phyloP scores from a whole-genome alignment of 2,113 vertebrate genomes.

The Paracanthobrama guichenoti region DNA sequence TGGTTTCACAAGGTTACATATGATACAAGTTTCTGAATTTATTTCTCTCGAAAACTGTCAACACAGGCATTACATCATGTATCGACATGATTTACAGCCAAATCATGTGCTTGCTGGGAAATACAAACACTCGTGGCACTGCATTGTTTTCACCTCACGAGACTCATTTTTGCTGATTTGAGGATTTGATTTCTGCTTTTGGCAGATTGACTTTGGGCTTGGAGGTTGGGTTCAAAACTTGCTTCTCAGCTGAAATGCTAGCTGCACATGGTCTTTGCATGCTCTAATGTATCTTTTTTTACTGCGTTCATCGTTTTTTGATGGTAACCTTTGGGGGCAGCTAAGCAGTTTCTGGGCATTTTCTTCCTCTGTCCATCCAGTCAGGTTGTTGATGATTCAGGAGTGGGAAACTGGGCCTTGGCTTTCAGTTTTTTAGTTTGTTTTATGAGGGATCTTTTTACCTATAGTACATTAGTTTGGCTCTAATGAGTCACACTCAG shows the following conservation, averaged over 20 bases:
- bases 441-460: constrained; percentile 42
- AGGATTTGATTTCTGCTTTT: constrained; percentile 55
- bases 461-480: constrained; percentile 39
- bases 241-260: constrained; percentile 61
- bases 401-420: constrained; percentile 22
- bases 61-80: neutral
- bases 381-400: constrained; percentile 47
- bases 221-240: constrained; percentile 42
- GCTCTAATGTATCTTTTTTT: constrained; percentile 57
- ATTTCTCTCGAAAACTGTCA: neutral
- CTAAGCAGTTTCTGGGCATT: constrained; percentile 45
- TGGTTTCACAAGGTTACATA: neutral
- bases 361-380: constrained; percentile 32
- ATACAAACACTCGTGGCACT: constrained; percentile 19
- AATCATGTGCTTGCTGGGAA: neutral
- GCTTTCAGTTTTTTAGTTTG: constrained; percentile 34
- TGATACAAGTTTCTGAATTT: no score
- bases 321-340: constrained; percentile 36
- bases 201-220: constrained; percentile 35
- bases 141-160: constrained; percentile 45
- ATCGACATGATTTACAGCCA: constrained; percentile 30
- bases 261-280: constrained; percentile 47
- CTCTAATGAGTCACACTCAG: constrained; percentile 40
- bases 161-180: constrained; percentile 56
- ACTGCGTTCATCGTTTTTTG: constrained; percentile 53